Percentiles rank a stretch among this genome's conserved stretches.
These are phyloP conservation scores for Todiramphus saurophagus DNA, from an alignment of 2,113 vertebrate species.

Conservation along the genomic window DNA sequence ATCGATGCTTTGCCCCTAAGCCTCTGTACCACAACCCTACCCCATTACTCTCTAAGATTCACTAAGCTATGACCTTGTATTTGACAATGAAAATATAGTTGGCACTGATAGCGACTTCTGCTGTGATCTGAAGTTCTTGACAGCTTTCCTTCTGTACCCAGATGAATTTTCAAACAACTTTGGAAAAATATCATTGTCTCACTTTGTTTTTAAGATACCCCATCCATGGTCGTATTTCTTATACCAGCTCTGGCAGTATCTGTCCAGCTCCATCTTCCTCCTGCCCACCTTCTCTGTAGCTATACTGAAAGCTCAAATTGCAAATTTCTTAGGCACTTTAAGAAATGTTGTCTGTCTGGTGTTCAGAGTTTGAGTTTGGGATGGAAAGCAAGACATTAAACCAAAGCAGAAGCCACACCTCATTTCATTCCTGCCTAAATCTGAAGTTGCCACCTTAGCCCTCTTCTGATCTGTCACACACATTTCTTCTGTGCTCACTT, in stretches of 20 bases:
- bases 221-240: neutral
- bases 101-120: neutral
- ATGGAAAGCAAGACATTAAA: neutral
- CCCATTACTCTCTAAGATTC: neutral
- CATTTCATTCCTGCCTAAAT: neutral
- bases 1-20: neutral
- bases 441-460: neutral
- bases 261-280: neutral
- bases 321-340: neutral
- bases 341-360: neutral
- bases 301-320: neutral
- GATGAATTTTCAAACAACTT: neutral
- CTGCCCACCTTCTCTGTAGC: neutral
- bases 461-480: neutral
- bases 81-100: neutral
- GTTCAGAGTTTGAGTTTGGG: neutral
- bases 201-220: neutral
- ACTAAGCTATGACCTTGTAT: neutral
- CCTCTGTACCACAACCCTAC: neutral
- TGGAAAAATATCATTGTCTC: neutral
- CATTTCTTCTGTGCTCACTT: neutral
- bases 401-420: neutral
- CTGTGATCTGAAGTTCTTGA: neutral
- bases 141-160: neutral
- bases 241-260: neutral